Percentiles rank a stretch among this genome's conserved stretches.
Evolutionary conservation across 2,113 vertebrate genomes (phyloP).

Genomic region (Pardalotus punctatus): DNA sequence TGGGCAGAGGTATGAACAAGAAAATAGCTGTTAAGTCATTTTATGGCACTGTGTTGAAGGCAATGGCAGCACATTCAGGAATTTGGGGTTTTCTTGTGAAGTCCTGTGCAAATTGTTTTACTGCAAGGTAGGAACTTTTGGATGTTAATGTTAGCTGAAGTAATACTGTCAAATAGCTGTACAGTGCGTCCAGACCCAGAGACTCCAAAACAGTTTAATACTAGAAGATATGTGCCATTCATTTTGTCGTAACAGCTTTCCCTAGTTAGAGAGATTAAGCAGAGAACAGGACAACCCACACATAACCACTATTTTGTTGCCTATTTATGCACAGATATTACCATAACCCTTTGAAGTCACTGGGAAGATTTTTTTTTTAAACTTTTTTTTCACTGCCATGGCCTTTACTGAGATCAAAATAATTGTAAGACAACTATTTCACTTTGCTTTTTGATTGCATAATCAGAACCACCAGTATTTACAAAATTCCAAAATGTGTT

Average conservation of each 20-base stretch:
- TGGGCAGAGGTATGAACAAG: constrained; percentile 81
- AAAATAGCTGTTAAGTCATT: constrained; percentile 87
- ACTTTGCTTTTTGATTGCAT: not conserved
- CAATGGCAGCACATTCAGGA: constrained; percentile 67
- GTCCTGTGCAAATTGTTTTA: constrained; percentile 65
- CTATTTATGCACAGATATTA: not conserved
- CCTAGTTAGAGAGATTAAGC: not conserved
- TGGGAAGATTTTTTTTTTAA: not conserved
- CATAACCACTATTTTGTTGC: not conserved
- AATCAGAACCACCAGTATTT: not conserved
- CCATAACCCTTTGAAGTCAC: not conserved
- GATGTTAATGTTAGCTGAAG: constrained; percentile 48
- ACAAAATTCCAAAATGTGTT: not conserved
- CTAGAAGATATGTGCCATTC: not conserved
- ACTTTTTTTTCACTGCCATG: not conserved
- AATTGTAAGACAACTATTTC: not conserved
- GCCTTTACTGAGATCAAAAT: not conserved
- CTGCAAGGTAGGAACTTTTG: constrained; percentile 44
- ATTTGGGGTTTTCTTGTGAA: constrained; percentile 73
- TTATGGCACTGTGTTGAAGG: constrained; percentile 77
- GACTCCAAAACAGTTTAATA: constrained; percentile 57
- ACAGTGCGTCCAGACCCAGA: constrained; percentile 54
- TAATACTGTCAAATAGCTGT: constrained; percentile 50
- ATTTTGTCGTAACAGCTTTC: not conserved
- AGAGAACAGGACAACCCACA: not conserved